Evolutionary conservation across 2,888 invertebrate species (phyloP), one percentile per base, ranked within the genome.

Genomic region (Troilus luridus): DNA sequence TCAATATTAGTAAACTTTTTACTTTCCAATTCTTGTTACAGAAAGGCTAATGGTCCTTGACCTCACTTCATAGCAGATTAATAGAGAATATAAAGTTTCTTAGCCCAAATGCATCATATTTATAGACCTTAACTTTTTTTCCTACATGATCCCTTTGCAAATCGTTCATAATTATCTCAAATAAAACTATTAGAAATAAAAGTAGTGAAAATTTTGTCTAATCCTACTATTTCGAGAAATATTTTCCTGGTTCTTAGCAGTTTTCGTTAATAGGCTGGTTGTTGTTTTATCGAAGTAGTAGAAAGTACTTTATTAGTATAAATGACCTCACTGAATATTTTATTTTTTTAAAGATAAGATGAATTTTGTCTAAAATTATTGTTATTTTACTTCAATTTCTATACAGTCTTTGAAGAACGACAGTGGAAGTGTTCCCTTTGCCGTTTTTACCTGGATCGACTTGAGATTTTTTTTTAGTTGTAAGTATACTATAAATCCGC

Each of bases 351-450:
- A 41, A 12, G 24, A 14, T 67, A 12, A 24, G 11, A 67, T 67
- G 24, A 67, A 67, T 24, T 67, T 24, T 24, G 3, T n/a, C 64
- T 56, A n/a, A 21, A 85, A 56, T 85, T n/a, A 56, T 85, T 85
- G 27, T 92, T 72, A 67, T 27, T 88, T 85, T 90, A 88, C 67
- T 89, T 85, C 62, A 89, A 88, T 88, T 88, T 88, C 14, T 21
- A 88, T 62, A 91, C 54, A 60, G 19, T 27, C 21, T 10, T 56
- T 85, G 85, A 62, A 60, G 88, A 41, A 12, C 21, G 41, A 77
- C 24, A 14, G 56, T 85, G 56, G 56, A n/a, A 54, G 10, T 56
- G 56, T 58, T 56, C 7, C 56, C 6, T 85, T 58, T 58, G 54
- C 85, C 10, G 12, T 85, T 21, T 56, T 56, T 17, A 12, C 14